Conservation (phyloP, 1,140 invertebrate genomes). For the Formica selysi region DNA sequence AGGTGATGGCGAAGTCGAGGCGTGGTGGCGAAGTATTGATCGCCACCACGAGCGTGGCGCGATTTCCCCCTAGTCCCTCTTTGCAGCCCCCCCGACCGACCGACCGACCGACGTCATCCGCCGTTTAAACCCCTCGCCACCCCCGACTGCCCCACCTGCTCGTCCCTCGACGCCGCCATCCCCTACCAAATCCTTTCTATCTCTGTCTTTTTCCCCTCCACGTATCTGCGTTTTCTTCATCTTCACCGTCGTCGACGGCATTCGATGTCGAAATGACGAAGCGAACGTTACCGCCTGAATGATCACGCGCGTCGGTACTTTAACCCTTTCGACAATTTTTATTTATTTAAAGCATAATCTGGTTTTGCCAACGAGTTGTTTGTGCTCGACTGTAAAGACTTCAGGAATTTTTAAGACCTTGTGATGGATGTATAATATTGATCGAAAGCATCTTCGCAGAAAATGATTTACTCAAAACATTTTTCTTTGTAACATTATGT, state of each 20-base stretch:
- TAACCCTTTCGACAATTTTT: constrained; percentile 34
- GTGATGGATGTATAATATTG: background rate
- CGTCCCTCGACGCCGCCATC: constrained; percentile 43
- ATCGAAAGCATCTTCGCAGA: background rate
- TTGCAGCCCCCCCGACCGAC: constrained; percentile 27
- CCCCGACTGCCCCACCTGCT: constrained; percentile 41
- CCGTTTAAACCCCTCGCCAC: constrained; percentile 78
- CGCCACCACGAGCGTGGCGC: constrained; percentile 74
- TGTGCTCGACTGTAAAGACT: background rate
- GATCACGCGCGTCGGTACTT: constrained; percentile 15
- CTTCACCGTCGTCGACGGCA: constrained; percentile 61
- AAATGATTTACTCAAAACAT: background rate
- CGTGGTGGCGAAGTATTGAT: constrained; percentile 85
- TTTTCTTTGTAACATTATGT: background rate
- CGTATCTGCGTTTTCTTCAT: constrained; percentile 48
- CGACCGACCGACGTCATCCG: constrained; percentile 80
- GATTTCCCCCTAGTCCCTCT: constrained; percentile 79
- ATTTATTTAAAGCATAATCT: constrained; percentile 42
- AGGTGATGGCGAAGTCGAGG: constrained; percentile 81
- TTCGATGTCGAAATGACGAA: constrained; percentile 60
- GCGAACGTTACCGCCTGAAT: constrained; percentile 46
- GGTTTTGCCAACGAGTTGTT: constrained; percentile 20
- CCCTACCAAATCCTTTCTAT: constrained; percentile 59
- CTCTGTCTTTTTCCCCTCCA: constrained; percentile 34
- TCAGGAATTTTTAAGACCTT: background rate